These are phyloP conservation scores for Notolabrus celidotus DNA, from an alignment of 2,797 vertebrate genomes.

Conservation along the genomic window DNA sequence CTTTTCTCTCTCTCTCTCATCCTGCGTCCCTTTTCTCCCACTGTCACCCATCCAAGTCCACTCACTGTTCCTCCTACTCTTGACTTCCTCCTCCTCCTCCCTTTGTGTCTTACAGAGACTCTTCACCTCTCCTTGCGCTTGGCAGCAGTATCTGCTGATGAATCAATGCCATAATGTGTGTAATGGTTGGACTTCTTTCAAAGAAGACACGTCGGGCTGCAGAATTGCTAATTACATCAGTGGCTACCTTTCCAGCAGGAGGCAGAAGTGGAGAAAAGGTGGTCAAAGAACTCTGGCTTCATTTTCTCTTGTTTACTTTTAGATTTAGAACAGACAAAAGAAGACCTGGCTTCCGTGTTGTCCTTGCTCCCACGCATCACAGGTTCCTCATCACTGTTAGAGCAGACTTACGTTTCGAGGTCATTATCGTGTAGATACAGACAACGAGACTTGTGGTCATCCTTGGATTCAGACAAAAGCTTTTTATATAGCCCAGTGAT, in stretches of 20 bases:
- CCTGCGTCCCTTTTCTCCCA: neutral
- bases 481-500: too few relatives aligned
- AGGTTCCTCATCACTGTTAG: neutral
- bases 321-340: too few relatives aligned
- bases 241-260: slow-evolving; percentile 9
- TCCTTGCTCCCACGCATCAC: too few relatives aligned
- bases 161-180: slow-evolving; percentile 29
- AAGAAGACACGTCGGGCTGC: slow-evolving; percentile 17
- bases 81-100: slow-evolving; percentile 34
- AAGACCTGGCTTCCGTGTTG: too few relatives aligned
- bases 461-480: too few relatives aligned
- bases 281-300: neutral
- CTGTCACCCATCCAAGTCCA: slow-evolving; percentile 36
- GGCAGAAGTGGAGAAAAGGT: neutral
- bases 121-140: slow-evolving; percentile 10
- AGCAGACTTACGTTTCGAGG: neutral
- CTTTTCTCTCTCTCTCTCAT: slow-evolving; percentile 14
- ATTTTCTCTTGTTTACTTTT: neutral
- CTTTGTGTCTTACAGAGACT: slow-evolving; percentile 16
- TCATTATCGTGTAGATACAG: neutral
- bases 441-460: neutral
- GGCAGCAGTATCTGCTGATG: slow-evolving; percentile 46
- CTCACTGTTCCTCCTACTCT: slow-evolving; percentile 25
- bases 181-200: slow-evolving; percentile 41
- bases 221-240: slow-evolving; percentile 23